These are phyloP conservation scores for Hofmannophila pseudospretella DNA, from an alignment of 2,888 invertebrate species.

Conservation along the genomic window DNA sequence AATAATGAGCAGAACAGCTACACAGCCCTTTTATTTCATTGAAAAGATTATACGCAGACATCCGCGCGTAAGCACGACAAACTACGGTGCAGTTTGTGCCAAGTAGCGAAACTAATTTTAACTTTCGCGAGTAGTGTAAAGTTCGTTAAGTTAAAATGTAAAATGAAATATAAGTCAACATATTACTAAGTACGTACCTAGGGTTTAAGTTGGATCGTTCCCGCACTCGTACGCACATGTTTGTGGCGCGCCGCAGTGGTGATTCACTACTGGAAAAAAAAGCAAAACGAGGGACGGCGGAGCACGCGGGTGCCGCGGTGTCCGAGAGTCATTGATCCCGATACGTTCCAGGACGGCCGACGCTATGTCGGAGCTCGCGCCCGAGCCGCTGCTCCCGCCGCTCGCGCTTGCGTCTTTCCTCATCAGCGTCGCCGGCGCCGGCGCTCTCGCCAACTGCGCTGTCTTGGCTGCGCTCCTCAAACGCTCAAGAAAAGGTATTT, in stretches of 20 bases:
- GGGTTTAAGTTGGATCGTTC: slow-evolving; percentile 11
- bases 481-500: slow-evolving; percentile 65
- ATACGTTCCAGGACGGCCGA: slow-evolving; percentile 60
- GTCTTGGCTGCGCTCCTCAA: slow-evolving; percentile 59
- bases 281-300: slow-evolving; percentile 39
- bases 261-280: slow-evolving; percentile 66
- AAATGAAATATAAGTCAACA: background rate
- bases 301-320: slow-evolving; percentile 61
- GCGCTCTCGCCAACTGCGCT: slow-evolving; percentile 61
- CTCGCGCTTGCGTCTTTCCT: slow-evolving; percentile 48
- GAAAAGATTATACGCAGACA: slow-evolving; percentile 26
- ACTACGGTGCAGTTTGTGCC: too few relatives aligned
- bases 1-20: slow-evolving; percentile 41
- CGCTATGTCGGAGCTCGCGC: slow-evolving; percentile 29
- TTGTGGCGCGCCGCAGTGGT: slow-evolving; percentile 32
- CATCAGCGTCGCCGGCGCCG: slow-evolving; percentile 63
- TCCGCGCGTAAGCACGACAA: slow-evolving; percentile 12
- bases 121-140: slow-evolving; percentile 6
- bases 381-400: slow-evolving; percentile 55
- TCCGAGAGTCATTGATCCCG: slow-evolving; percentile 72
- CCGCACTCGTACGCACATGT: slow-evolving; percentile 59
- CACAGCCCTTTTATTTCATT: slow-evolving; percentile 27
- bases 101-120: slow-evolving; percentile 1
- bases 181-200: background rate
- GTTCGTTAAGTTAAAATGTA: slow-evolving; percentile 8